A percentile compares a stretch with the other conserved stretches of the same genome.
Conservation (phyloP, 1,140 invertebrate species). For the Drosophila funebris region DNA sequence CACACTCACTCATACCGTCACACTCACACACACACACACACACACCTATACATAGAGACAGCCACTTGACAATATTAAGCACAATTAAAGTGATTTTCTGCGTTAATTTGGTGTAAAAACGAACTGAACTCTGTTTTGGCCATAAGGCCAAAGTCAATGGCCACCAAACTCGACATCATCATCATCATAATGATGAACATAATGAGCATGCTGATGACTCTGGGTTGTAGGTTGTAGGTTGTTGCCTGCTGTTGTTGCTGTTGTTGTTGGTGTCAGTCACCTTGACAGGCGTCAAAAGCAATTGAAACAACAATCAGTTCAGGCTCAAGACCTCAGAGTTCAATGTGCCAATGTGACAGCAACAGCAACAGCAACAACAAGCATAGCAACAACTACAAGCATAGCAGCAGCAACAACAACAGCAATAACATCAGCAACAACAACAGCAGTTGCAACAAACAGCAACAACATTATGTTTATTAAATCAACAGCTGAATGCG, state of each 20-base stretch:
- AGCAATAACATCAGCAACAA: neutral
- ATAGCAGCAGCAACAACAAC: neutral
- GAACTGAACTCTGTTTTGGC: conserved; percentile 7
- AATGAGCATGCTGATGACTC: neutral
- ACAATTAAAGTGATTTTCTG: conserved; percentile 78
- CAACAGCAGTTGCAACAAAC: conserved; percentile 5
- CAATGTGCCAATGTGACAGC: conserved; percentile 55
- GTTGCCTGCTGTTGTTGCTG: conserved; percentile 25
- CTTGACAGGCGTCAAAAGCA: conserved; percentile 47
- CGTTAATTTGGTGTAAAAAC: conserved; percentile 73
- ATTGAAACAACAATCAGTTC: conserved; percentile 31
- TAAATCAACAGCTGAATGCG: conserved; percentile 40
- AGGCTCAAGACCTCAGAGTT: conserved; percentile 34
- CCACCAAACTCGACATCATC: conserved; percentile 21
- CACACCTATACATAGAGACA: neutral
- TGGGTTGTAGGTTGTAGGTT: conserved; percentile 12
- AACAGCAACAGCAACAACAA: neutral
- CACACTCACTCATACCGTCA: neutral
- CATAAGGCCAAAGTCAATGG: conserved; percentile 42
- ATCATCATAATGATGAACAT: conserved; percentile 24
- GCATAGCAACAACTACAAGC: neutral
- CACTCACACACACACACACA: conserved; percentile 10
- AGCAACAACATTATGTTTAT: conserved; percentile 25
- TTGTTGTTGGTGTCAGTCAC: conserved; percentile 59
- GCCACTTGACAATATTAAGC: conserved; percentile 29